These are phyloP conservation scores for Trichonephila clavipes DNA, from an alignment of 1,140 invertebrate species.

Conservation along the genomic window DNA sequence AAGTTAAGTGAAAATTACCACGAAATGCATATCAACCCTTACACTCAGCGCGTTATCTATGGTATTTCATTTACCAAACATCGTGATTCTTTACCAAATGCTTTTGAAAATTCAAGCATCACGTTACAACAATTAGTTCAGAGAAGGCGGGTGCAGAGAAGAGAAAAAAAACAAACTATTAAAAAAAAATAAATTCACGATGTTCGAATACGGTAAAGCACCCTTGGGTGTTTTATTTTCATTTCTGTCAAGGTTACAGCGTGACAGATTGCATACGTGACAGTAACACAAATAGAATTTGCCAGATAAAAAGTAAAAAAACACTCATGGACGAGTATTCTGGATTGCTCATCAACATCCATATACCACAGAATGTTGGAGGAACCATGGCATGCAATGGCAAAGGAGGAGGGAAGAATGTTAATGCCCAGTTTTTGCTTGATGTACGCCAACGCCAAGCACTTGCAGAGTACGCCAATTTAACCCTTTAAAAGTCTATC, in stretches of 20 bases:
- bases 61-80: slow-evolving; percentile 23
- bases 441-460: neutral
- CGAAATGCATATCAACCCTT: slow-evolving; percentile 26
- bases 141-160: neutral
- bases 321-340: slow-evolving; percentile 13
- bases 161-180: neutral
- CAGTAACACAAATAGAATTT: slow-evolving; percentile 53
- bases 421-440: neutral
- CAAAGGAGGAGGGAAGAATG: slow-evolving; percentile 30
- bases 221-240: slow-evolving; percentile 55
- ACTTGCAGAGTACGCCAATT: neutral
- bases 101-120: slow-evolving; percentile 29
- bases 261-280: slow-evolving; percentile 70
- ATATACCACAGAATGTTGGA: slow-evolving; percentile 41
- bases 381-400: neutral
- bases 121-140: slow-evolving; percentile 66
- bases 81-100: slow-evolving; percentile 24
- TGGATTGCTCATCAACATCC: slow-evolving; percentile 63
- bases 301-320: slow-evolving; percentile 39
- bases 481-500: slow-evolving; percentile 63
- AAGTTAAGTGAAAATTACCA: slow-evolving; percentile 27
- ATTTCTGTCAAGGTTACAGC: slow-evolving; percentile 60
- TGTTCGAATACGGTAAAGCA: slow-evolving; percentile 35
- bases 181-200: slow-evolving; percentile 47
- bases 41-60: slow-evolving; percentile 24